Evolutionary conservation across 2,113 vertebrate genomes (phyloP).

Genomic region (Ia io): DNA sequence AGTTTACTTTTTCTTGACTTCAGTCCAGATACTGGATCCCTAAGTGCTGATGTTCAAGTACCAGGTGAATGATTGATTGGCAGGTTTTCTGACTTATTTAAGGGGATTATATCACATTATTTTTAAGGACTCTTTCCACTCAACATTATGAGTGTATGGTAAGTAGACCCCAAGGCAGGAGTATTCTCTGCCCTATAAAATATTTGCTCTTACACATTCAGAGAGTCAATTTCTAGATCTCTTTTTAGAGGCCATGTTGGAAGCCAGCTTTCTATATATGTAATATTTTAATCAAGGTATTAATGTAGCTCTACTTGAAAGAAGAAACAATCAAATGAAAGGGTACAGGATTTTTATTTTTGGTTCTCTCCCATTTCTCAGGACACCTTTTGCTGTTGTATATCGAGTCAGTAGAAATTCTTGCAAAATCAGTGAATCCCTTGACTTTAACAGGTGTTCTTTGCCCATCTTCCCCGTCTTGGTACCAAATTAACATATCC

Average conservation of each 20-base stretch:
- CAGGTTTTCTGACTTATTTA: background rate
- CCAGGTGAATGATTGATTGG: background rate
- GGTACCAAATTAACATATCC: background rate
- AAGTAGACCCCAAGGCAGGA: background rate
- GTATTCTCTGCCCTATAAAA: background rate
- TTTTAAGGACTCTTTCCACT: background rate
- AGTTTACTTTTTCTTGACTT: background rate
- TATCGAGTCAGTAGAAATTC: background rate
- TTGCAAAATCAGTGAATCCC: background rate
- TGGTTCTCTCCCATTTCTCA: background rate
- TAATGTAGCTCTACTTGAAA: background rate
- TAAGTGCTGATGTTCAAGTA: background rate
- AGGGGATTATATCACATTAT: background rate
- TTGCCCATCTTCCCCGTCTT: background rate
- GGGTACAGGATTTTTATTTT: background rate
- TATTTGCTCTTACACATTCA: background rate
- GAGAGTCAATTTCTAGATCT: background rate
- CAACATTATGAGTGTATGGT: background rate
- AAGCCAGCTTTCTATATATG: background rate
- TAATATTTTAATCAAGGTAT: constrained; percentile 43
- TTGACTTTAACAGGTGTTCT: background rate
- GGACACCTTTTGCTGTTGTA: background rate
- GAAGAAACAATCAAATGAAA: background rate
- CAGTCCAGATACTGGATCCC: background rate
- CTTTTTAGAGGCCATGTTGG: background rate